Base-by-base conservation (phyloP, 1,140 invertebrate genomes). In the Drosophila kepulauana region DNA sequence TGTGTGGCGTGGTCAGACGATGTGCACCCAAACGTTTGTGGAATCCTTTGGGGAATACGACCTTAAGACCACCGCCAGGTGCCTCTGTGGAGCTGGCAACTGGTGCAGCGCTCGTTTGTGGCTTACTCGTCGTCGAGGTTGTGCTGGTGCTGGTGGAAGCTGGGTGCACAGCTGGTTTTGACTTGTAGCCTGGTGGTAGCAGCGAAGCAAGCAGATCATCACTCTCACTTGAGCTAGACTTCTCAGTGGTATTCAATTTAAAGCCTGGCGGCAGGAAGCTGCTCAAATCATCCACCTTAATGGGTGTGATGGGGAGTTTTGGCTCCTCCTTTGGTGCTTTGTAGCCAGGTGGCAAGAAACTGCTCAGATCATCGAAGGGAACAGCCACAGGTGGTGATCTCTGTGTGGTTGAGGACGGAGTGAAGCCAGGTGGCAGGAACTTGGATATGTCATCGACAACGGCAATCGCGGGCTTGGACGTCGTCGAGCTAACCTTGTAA, bases 21-120 rank as follows among this genome's bases (percentile, higher is more conserved):
- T 94, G 93, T 2, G 93, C 92, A 4, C 94, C 93, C 72, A 95
- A 93, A 72, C 95, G 94, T n/a, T 95, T 95, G 48, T 96, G 96
- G 33, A 96, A 95, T 89, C 96, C 94, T 67, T 96, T 97, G 5
- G 97, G 96, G 75, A 97, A 97, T 2, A 97, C 96, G 7, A 97
- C 91, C 92, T 97, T 97, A 10, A 95, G 93, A 30, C 94, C 93
- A 33, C 93, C 93, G 13, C 93, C 93, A 7, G 69, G 15, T 20
- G 54, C 16, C 56, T 73, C 73, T 1, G 67, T 75, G 15, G 92
- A 82, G 11, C 84, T 69, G 25, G 77, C 63, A 28, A 86, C 76
- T 10, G 88, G 30, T 16, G 54, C 15, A 7, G n/a, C n/a, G 5
- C 51, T 54, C 1, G 81, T 72, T 16, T 86, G 74, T 28, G 79